Base-by-base conservation (phyloP, 2,888 invertebrate genomes). In the Drosophila paranaensis region DNA sequence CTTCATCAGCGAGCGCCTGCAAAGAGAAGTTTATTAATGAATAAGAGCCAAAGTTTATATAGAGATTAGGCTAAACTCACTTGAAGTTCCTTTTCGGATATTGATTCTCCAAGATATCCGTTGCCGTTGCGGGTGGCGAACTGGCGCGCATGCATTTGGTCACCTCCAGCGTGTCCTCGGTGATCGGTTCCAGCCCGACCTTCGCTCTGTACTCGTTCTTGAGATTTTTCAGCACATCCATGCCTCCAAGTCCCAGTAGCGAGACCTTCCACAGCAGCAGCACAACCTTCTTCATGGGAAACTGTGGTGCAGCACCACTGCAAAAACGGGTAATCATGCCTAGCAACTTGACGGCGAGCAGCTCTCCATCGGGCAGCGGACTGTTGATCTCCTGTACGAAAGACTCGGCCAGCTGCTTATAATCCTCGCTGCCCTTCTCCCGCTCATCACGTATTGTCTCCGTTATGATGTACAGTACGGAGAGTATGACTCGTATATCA, bases 261-360 rank as follows among this genome's bases (percentile, higher is more conserved):
- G 99, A 95, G 11, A 98, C 95, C 94, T 99, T 99, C 99, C 99
- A 99, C 2, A 99, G 92, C 20, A 99, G 93, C 54, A 99, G 93
- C 20, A 99, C 94, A 11, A 99, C 97, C 93, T 99, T 99, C 92
- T 98, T 99, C 95, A 99, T 99, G 4, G 99, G 99, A 93, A 98
- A 99, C 93, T 99, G 98, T 20, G 99, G 98, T 8, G 98, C 97
- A 33, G 96, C 96, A 1, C 99, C 99, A 82, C 98, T 97, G 93
- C 99, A 99, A 91, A 99, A 98, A 82, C 97, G 95, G 39, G 98
- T 98, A 35, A 99, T 97, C 99, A 99, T 99, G 76, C 97, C 96
- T 68, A 99, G 95, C 60, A 99, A 94, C 90, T 98, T 97, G 4
- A 98, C 96, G 42, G 97, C 96, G 35, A 99, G 93, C 67, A 98